Conservation (phyloP, 2,888 invertebrate species). For the Drosophila lutescens region DNA sequence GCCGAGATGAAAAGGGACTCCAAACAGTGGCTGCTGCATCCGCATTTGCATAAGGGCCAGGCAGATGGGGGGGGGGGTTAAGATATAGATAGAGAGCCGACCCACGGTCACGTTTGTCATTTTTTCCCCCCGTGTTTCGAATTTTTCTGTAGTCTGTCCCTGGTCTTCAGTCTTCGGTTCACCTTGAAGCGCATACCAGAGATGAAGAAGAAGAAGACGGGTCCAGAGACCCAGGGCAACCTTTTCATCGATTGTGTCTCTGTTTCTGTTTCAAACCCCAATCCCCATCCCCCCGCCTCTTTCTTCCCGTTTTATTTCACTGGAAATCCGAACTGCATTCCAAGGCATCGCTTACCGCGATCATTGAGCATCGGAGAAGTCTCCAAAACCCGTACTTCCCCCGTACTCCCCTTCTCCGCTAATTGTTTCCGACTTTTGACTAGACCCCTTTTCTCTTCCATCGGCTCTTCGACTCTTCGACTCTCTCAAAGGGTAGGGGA, state of each 20-base stretch:
- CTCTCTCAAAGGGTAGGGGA: neutral
- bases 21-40: constrained; percentile 48
- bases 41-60: constrained; percentile 50
- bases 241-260: constrained; percentile 75
- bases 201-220: constrained; percentile 10
- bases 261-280: constrained; percentile 53
- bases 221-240: constrained; percentile 50
- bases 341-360: constrained; percentile 67
- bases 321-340: constrained; percentile 72
- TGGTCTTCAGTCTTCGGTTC: constrained; percentile 36
- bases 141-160: constrained; percentile 22
- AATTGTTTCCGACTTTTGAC: constrained; percentile 67
- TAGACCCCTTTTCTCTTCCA: neutral
- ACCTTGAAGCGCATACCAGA: constrained; percentile 73
- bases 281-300: constrained; percentile 18
- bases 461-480: neutral
- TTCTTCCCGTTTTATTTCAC: constrained; percentile 52
- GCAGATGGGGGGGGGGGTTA: neutral
- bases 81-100: constrained; percentile 16
- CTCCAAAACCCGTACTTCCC: constrained; percentile 1
- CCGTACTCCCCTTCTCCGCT: constrained; percentile 34
- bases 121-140: constrained; percentile 11
- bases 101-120: constrained; percentile 67
- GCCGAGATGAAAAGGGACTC: neutral
- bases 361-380: constrained; percentile 54